phyloP scores from a whole-genome alignment of 2,797 vertebrate species.

The Lutra lutra region DNA sequence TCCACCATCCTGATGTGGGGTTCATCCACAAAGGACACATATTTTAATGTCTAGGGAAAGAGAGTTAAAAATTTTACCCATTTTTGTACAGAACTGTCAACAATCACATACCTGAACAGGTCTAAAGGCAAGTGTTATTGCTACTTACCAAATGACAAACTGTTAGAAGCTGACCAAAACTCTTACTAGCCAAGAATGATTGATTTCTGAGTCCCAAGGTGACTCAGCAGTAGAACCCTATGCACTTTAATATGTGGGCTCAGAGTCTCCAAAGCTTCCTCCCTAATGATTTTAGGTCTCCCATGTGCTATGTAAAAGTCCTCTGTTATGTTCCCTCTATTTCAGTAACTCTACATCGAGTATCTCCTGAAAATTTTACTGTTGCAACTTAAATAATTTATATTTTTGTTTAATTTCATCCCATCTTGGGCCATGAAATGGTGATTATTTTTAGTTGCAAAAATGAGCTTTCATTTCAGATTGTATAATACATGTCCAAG shows the following conservation, averaged over 20 bases:
- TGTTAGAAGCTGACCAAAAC: neutral
- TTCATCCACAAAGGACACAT: slow-evolving; percentile 91
- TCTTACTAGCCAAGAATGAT: neutral
- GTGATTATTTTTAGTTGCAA: neutral
- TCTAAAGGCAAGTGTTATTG: neutral
- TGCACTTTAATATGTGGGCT: neutral
- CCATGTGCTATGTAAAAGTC: neutral
- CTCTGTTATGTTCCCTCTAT: neutral
- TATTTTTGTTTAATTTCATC: slow-evolving; percentile 15
- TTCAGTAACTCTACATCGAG: neutral
- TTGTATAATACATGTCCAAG: neutral
- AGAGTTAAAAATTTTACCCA: neutral
- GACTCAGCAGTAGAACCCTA: neutral
- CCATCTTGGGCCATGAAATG: neutral
- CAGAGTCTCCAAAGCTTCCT: neutral
- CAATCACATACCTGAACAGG: neutral
- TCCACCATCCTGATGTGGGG: slow-evolving; percentile 86
- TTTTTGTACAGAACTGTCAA: neutral
- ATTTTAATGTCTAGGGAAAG: slow-evolving; percentile 85
- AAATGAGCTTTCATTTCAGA: slow-evolving; percentile 12
- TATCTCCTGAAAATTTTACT: neutral
- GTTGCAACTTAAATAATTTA: neutral
- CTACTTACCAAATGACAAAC: neutral
- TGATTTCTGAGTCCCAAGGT: neutral
- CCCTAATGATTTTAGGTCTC: neutral